Base-by-base conservation (phyloP, 2,113 vertebrate genomes). In the Silurus meridionalis region DNA sequence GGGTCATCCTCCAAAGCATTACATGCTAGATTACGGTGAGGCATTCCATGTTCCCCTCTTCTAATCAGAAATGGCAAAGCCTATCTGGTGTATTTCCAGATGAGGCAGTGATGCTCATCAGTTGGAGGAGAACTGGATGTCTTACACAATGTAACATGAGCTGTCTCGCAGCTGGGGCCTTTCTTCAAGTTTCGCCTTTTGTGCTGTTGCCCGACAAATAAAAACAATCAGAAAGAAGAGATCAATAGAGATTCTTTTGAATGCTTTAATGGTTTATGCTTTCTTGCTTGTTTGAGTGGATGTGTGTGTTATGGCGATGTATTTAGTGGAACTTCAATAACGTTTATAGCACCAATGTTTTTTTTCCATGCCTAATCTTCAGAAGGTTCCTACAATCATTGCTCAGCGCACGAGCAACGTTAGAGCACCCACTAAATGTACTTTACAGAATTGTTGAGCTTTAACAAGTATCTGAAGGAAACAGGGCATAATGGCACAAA, bases 321-420 rank as follows among this genome's bases (percentile, higher is more conserved):
- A 90, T 90, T 89, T 92, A 93, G 91, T 92, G 91, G 89, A 58
- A 63, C 93, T 93, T 94, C 90, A 91, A 19, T 90, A 89, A 91
- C 37, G 63, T 74, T 90, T 85, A 84, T 86, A 85, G 46, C 81
- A 84, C 84, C 37, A 85, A 90, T 91, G 89, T 92, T 93, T 90
- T 89, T 92, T 93, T 90, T 88, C 92, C 85, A 37, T 87, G 84
- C 78, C 83, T 94, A 94, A 94, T 94, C 93, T 92, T 91, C 80
- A 87, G 92, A 92, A 93, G 90, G 87, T 88, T 92, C 88, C 86
- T 93, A 83, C 85, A 85, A 91, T 89, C 87, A 87, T 89, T 90
- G 90, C 89, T 88, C 21, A 71, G 77, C 57, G 28, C 53, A 37
- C 52, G 46, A 86, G 69, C 85, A 86, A 83, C 46, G 15, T 61